phyloP scores from a whole-genome alignment of 1,140 invertebrate species.

The Zaprionus africanus region DNA sequence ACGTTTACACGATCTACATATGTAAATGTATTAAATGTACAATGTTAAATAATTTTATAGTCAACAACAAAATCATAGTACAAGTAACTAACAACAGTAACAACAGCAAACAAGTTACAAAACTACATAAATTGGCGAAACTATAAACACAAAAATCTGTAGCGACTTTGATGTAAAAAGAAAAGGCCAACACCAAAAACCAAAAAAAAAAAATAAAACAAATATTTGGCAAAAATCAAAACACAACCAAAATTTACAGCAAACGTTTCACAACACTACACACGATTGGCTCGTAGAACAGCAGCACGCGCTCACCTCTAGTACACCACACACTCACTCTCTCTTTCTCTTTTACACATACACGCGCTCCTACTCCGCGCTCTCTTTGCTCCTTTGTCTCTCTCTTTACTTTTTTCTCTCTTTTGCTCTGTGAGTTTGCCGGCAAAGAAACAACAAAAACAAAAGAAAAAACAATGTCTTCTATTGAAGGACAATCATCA shows the following conservation, averaged over 20 bases:
- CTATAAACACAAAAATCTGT: slow-evolving; percentile 28
- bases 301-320: slow-evolving; percentile 20
- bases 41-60: slow-evolving; percentile 73
- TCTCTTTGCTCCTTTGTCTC: slow-evolving; percentile 22
- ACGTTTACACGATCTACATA: slow-evolving; percentile 55
- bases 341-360: slow-evolving; percentile 6
- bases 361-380: slow-evolving; percentile 6
- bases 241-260: slow-evolving; percentile 35
- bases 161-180: slow-evolving; percentile 58
- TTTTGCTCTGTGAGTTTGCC: slow-evolving; percentile 31
- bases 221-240: slow-evolving; percentile 58
- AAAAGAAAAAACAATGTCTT: slow-evolving; percentile 53
- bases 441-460: slow-evolving; percentile 42
- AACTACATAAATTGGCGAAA: slow-evolving; percentile 51
- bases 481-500: slow-evolving; percentile 79
- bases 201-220: slow-evolving; percentile 48
- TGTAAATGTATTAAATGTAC: slow-evolving; percentile 72
- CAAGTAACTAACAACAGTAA: slow-evolving; percentile 68
- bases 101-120: slow-evolving; percentile 30
- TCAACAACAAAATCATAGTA: slow-evolving; percentile 54
- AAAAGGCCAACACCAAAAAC: slow-evolving; percentile 48
- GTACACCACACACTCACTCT: not conserved
- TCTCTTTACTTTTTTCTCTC: slow-evolving; percentile 18
- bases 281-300: slow-evolving; percentile 48
- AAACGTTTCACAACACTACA: slow-evolving; percentile 31